A percentile compares a stretch with the other conserved stretches of the same genome.
Evolutionary conservation across 2,797 vertebrate species (phyloP).

Genomic region (Vultur gryphus): DNA sequence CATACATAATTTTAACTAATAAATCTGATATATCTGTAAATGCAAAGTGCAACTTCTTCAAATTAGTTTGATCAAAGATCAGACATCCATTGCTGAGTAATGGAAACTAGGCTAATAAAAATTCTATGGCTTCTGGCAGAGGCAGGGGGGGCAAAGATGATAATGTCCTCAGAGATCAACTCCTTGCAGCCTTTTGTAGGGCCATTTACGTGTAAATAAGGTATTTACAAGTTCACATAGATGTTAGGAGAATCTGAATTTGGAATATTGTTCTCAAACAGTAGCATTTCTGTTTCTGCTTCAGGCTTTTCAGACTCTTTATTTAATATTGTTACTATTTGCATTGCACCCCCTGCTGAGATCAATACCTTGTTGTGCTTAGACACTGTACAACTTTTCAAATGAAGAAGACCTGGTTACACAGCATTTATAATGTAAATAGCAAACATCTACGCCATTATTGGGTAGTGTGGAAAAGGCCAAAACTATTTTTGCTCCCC

Average conservation of each 20-base stretch:
- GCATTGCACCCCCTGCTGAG: neutral
- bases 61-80: conserved; percentile 71
- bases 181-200: conserved; percentile 10
- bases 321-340: neutral
- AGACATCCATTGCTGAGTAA: conserved; percentile 62
- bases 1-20: conserved; percentile 59
- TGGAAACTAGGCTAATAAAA: conserved; percentile 69
- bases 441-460: neutral
- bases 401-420: neutral
- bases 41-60: conserved; percentile 65
- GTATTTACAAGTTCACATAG: conserved; percentile 55
- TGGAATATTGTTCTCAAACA: conserved; percentile 24
- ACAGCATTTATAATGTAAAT: neutral
- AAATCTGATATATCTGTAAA: conserved; percentile 56
- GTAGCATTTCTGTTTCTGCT: neutral
- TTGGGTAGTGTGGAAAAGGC: neutral
- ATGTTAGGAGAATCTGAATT: conserved; percentile 15
- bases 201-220: conserved; percentile 56
- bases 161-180: conserved; percentile 26
- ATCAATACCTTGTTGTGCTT: neutral
- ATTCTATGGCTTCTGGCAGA: conserved; percentile 49
- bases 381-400: neutral
- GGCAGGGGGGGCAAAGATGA: neutral
- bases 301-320: conserved; percentile 7
- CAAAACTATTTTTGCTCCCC: neutral